Conservation (phyloP, 1,140 invertebrate species). For the Hyphantria cunea region DNA sequence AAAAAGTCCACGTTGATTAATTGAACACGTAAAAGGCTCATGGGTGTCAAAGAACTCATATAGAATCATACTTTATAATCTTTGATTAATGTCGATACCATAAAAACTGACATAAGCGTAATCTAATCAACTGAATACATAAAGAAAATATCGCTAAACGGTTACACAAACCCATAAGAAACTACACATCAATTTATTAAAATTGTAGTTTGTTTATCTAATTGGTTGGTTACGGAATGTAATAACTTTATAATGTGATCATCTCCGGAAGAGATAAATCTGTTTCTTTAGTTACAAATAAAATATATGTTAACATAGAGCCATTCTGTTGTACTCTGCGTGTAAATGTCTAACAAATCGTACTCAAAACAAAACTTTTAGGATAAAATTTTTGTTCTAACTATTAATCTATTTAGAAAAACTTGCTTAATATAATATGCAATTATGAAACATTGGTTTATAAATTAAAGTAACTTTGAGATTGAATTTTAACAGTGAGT, state of each 20-base stretch:
- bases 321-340: too few relatives aligned
- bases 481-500: too few relatives aligned
- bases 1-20: too few relatives aligned
- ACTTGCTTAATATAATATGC: too few relatives aligned
- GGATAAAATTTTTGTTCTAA: too few relatives aligned
- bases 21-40: too few relatives aligned
- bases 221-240: slow-evolving; percentile 7
- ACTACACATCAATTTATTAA: not conserved
- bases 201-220: slow-evolving; percentile 5
- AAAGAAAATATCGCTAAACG: not conserved
- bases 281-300: not conserved
- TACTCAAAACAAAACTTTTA: too few relatives aligned
- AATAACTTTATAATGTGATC: slow-evolving; percentile 36
- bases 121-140: slow-evolving; percentile 8
- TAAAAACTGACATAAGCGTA: slow-evolving; percentile 14
- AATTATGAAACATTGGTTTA: too few relatives aligned
- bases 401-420: too few relatives aligned
- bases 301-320: too few relatives aligned
- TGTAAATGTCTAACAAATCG: too few relatives aligned
- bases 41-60: not conserved
- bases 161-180: not conserved
- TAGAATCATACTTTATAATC: slow-evolving; percentile 1
- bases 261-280: slow-evolving; percentile 27
- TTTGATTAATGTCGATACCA: slow-evolving; percentile 8
- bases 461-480: too few relatives aligned